Conservation (phyloP, 1,140 invertebrate species). For the Eumaeus atala region DNA sequence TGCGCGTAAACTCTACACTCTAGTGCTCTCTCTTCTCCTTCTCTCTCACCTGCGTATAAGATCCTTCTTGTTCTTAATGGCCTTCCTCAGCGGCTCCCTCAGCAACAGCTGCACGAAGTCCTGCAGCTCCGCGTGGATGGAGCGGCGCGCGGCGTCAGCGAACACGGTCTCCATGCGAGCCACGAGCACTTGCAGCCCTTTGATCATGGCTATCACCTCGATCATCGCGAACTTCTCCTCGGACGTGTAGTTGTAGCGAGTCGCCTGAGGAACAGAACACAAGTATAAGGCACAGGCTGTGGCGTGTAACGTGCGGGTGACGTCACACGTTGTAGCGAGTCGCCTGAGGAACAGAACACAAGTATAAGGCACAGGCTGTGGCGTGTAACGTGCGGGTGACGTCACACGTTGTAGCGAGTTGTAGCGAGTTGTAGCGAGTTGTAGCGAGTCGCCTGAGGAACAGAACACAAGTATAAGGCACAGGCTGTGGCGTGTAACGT, state of each 20-base stretch:
- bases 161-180: conserved; percentile 98
- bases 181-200: conserved; percentile 98
- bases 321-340: too few relatives aligned
- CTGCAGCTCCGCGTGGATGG: conserved; percentile 98
- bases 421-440: too few relatives aligned
- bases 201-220: conserved; percentile 99
- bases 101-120: conserved; percentile 96
- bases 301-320: neutral
- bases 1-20: too few relatives aligned
- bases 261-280: conserved; percentile 78
- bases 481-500: neutral
- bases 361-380: too few relatives aligned
- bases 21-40: too few relatives aligned
- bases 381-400: too few relatives aligned
- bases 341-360: too few relatives aligned
- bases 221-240: conserved; percentile 99
- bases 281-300: too few relatives aligned
- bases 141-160: conserved; percentile 92
- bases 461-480: too few relatives aligned
- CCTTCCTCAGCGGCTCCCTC: conserved; percentile 94
- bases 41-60: conserved; percentile 85
- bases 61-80: conserved; percentile 99
- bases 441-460: conserved; percentile 88
- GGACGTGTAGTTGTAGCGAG: conserved; percentile 97
- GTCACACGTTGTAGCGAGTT: too few relatives aligned